Percentiles rank a stretch among this genome's conserved stretches.
Evolutionary conservation across 30 jellyfish, hydroid and myxozoan species (phyloP).

Genomic region (Nemopilema nomurai): DNA sequence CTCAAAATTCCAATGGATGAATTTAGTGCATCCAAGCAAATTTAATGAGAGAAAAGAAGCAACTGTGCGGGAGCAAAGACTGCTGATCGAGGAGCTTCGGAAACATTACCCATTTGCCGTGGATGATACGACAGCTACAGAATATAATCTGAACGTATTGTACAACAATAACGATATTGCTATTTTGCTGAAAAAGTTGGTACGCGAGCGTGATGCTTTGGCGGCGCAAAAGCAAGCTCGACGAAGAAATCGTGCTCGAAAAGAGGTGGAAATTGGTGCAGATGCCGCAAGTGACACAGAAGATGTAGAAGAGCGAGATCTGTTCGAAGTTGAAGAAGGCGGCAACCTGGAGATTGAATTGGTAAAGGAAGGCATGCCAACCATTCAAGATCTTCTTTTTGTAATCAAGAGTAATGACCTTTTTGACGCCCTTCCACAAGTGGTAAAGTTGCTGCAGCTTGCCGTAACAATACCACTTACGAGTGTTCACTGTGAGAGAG

Average conservation of each 20-base stretch:
- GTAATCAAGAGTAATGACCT: constrained; percentile 38
- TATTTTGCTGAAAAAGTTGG: constrained; percentile 19
- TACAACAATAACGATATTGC: constrained; percentile 33
- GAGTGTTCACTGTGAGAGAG: constrained; percentile 60
- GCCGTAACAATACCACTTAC: constrained; percentile 15
- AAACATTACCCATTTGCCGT: constrained; percentile 46
- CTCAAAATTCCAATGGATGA: constrained; percentile 33
- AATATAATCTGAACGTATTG: too few species aligned
- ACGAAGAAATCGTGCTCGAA: constrained; percentile 6
- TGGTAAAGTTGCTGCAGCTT: constrained; percentile 12
- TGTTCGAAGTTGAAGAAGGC: background rate
- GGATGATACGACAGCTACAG: constrained; percentile 35
- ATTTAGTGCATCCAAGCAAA: constrained; percentile 29
- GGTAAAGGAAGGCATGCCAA: constrained; percentile 48
- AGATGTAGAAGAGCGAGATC: background rate
- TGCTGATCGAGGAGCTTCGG: constrained; percentile 36
- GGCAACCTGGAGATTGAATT: constrained; percentile 10
- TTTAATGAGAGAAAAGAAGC: constrained; percentile 51
- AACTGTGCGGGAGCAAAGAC: constrained; percentile 46
- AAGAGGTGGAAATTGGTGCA: constrained; percentile 10
- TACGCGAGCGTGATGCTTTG: constrained; percentile 31
- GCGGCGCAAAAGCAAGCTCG: constrained; percentile 30
- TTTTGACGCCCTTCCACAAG: constrained; percentile 1
- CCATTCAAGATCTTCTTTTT: constrained; percentile 4
- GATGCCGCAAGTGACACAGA: background rate